Percentiles rank a stretch among this genome's conserved stretches.
Evolutionary conservation across 2,888 invertebrate species (phyloP).

Genomic region (Atrina japonica): DNA sequence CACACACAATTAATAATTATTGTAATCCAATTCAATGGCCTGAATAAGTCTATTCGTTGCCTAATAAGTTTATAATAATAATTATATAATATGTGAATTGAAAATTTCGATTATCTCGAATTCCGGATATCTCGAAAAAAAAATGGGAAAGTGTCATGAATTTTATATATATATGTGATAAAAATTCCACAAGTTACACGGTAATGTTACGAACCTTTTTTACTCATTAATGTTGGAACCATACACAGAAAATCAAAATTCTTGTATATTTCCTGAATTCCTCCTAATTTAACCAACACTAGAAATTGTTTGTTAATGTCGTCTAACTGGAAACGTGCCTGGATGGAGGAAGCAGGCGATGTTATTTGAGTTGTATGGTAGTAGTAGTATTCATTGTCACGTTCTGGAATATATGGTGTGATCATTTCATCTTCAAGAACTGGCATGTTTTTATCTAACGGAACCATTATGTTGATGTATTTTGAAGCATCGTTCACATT

Average conservation of each 20-base stretch:
- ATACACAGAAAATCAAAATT: constrained; percentile 51
- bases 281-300: constrained; percentile 49
- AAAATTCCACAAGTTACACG: no score
- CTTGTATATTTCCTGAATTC: constrained; percentile 46
- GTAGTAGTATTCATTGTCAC: constrained; percentile 41
- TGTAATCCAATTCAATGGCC: no score
- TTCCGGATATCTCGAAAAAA: no score
- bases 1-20: no score
- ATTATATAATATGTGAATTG: no score
- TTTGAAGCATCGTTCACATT: constrained; percentile 29
- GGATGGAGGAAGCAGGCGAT: constrained; percentile 35
- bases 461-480: constrained; percentile 64
- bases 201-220: constrained; percentile 42
- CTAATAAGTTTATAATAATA: no score
- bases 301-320: constrained; percentile 49
- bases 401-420: constrained; percentile 43
- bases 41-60: no score
- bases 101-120: no score
- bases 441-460: constrained; percentile 46
- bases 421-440: constrained; percentile 26
- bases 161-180: no score
- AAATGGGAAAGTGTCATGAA: no score
- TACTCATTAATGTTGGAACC: constrained; percentile 41
- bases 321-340: constrained; percentile 42
- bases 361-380: constrained; percentile 42